Conservation (phyloP, 2,113 vertebrate genomes). For the Lepisosteus oculatus region DNA sequence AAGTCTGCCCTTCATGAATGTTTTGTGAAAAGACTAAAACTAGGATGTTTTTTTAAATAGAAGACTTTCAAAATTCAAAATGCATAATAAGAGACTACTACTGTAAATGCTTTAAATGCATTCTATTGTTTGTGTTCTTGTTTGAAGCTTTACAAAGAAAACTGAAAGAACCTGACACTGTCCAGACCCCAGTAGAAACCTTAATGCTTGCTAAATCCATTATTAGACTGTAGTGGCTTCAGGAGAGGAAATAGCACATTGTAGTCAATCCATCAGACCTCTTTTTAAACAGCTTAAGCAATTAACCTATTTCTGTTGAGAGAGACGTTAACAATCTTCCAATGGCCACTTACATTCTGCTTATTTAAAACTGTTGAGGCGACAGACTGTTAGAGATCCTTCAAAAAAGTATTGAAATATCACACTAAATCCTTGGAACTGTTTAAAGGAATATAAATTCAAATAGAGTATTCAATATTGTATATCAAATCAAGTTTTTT, state of each 20-base stretch:
- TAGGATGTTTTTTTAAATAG: no score
- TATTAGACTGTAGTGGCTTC: conserved; percentile 18
- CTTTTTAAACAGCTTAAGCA: conserved; percentile 36
- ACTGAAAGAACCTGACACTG: conserved; percentile 14
- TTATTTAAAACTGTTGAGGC: background rate
- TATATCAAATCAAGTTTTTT: no score
- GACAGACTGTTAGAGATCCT: conserved; percentile 16
- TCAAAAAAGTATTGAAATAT: conserved; percentile 50
- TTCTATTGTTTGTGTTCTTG: background rate
- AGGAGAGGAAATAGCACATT: conserved; percentile 30
- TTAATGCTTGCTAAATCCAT: conserved; percentile 25
- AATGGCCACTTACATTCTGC: no score
- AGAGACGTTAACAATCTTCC: background rate
- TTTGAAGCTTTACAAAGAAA: background rate
- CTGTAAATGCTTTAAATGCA: no score
- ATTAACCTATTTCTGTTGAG: conserved; percentile 12
- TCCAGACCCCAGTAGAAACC: conserved; percentile 25
- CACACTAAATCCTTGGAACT: background rate
- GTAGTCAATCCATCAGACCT: conserved; percentile 30
- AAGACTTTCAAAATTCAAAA: no score
- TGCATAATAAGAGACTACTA: no score
- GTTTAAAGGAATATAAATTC: no score
- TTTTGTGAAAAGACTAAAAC: no score
- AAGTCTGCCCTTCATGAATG: no score
- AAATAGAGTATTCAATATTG: no score